Evolutionary conservation across 2,888 invertebrate genomes (phyloP), one percentile per base, ranked within the genome.

Genomic region (Girardia tigrina): DNA sequence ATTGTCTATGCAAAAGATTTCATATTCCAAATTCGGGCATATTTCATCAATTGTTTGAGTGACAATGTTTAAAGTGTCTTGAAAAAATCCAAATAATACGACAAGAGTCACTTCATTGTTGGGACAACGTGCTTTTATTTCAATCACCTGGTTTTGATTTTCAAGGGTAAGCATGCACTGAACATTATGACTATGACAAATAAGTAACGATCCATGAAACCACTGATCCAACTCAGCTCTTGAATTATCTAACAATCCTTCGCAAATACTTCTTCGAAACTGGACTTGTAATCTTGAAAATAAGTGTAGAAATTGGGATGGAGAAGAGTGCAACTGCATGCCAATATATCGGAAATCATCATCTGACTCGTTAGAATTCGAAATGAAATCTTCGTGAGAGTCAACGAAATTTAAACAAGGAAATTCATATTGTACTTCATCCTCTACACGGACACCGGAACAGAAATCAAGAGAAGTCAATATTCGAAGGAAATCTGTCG

Each of bases 351-450:
- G 86, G 12, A 86, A 84, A 75, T 80, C 79, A 1, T 80, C 80
- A 70, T 80, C 79, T 77, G 80, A 79, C 1, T 80, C 78, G 76
- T 82, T 81, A 36, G 87, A 85, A 80, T 88, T 88, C 89, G 89
- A 89, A 28, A 89, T 36, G 36, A 73, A 83, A n/a, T 89, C 89
- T 29, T 87, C 87, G 26, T 89, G 81, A 1, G 88, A 87, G 82
- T 89, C 89, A 1, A 88, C 87, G 78, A 88, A 86, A 78, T 85
- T 85, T 81, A 89, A 88, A 79, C 89, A 88, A 0, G 90, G 90
- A 81, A 90, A 89, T 84, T 90, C 90, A 81, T 88, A 90, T 80
- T 90, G 89, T 16, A 88, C 84, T 80, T 90, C 89, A 0, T 88
- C 89, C 77, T 89, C 89, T 29, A 88, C 87, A 79, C 89, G 89